Evolutionary conservation across 2,797 vertebrate genomes (phyloP), one percentile per base, ranked within the genome.

Genomic region (Sebastes dallii): DNA sequence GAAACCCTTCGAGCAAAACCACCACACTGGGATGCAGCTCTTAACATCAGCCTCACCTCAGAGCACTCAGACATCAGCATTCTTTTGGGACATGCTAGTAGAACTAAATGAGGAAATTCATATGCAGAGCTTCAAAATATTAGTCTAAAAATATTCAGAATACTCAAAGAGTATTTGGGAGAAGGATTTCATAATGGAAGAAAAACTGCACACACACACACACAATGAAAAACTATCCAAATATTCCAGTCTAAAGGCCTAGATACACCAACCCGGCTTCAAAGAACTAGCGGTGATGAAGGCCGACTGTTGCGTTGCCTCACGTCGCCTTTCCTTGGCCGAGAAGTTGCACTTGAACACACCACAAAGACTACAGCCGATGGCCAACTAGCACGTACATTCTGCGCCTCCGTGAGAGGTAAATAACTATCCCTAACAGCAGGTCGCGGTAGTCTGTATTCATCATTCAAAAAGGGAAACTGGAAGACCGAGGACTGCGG

Each of bases 1-100:
- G 50, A 74, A 27, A 69, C 54, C 84, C 52, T 87, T 74, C 30
- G n/a, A 77, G 67, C 62, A 87, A 81, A 87, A 81, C 79, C 82
- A 90, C 46, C 88, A 91, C 84, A 85, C 34, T 72, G 70, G 88
- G 91, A 94, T 90, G 90, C 90, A 93, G 83, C 79, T 87, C 75
- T 74, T 75, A 86, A 76, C 89, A 92, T 67, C 84, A 82, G 52
- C 20, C 62, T 70, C 87, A 83, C 66, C 82, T 85, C 86, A 71
- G 82, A 73, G 75, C 80, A 86, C 54, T 85, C 68, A 92, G 61
- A 84, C 42, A 69, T 66, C 68, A 68, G 85, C 89, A 85, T 91
- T 92, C 86, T 78, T 77, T 79, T 24, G 61, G 29, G 67, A 87
- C 93, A 94, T 94, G 93, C 92, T 87, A 73, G 42, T 20, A 3